These are phyloP conservation scores for Lophochroa leadbeateri DNA, from an alignment of 2,113 vertebrate genomes.

Conservation along the genomic window DNA sequence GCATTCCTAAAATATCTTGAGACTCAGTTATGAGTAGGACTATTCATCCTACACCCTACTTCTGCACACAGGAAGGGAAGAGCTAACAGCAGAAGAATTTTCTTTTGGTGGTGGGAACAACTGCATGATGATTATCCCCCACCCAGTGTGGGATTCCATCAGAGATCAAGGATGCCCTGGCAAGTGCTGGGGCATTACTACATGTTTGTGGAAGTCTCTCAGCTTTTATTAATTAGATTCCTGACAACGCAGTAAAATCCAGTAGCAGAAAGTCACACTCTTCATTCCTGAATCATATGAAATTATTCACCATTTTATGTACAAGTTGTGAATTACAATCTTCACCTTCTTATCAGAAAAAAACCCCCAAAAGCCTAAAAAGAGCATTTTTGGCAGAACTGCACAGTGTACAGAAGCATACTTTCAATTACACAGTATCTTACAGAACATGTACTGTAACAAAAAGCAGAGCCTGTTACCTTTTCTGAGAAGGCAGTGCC, in stretches of 20 bases:
- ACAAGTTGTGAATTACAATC: conserved; percentile 67
- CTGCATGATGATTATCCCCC: background rate
- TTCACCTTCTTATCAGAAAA: conserved; percentile 67
- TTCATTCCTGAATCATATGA: conserved; percentile 49
- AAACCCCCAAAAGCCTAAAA: conserved; percentile 28
- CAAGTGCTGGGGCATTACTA: background rate
- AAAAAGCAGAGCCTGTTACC: conserved; percentile 35
- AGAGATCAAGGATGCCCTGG: background rate
- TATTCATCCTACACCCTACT: background rate
- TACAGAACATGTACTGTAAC: conserved; percentile 64
- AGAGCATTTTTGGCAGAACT: conserved; percentile 57
- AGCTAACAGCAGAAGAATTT: conserved; percentile 27
- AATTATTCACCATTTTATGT: conserved; percentile 61
- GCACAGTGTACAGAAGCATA: conserved; percentile 66
- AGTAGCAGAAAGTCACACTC: conserved; percentile 29
- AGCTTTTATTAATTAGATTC: conserved; percentile 59
- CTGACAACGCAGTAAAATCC: background rate
- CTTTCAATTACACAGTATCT: conserved; percentile 59
- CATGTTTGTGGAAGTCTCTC: conserved; percentile 13
- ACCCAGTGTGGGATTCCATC: background rate
- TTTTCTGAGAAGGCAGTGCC: conserved; percentile 16
- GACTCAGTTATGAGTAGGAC: background rate
- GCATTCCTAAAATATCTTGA: background rate
- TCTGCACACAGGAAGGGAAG: conserved; percentile 21
- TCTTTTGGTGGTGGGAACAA: background rate